phyloP scores from a whole-genome alignment of 2,888 invertebrate genomes.

The Salticus scenicus region DNA sequence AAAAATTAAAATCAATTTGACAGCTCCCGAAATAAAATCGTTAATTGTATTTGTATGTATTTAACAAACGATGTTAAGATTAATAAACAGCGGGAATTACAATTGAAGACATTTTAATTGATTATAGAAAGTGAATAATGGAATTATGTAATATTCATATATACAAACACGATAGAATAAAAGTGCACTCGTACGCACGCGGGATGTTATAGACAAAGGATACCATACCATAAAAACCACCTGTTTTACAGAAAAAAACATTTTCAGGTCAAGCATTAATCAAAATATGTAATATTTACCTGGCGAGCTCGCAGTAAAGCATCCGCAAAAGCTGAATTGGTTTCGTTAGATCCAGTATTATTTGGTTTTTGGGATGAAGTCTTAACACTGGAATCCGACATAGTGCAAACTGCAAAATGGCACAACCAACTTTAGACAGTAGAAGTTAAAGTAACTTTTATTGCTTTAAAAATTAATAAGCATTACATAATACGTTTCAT shows the following conservation, averaged over 20 bases:
- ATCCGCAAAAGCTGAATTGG: constrained; percentile 71
- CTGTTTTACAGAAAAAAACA: constrained; percentile 12
- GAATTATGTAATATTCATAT: too few relatives aligned
- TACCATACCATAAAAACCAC: constrained; percentile 32
- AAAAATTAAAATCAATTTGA: too few relatives aligned
- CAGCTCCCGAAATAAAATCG: too few relatives aligned
- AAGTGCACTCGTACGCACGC: neutral
- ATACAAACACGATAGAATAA: too few relatives aligned
- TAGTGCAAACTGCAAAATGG: constrained; percentile 70
- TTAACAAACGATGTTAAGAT: too few relatives aligned
- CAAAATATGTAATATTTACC: constrained; percentile 62
- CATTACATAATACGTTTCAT: too few relatives aligned
- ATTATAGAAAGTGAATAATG: too few relatives aligned
- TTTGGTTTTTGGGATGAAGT: constrained; percentile 68
- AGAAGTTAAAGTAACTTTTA: constrained; percentile 40
- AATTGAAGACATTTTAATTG: too few relatives aligned
- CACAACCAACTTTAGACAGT: constrained; percentile 47
- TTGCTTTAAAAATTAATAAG: too few relatives aligned
- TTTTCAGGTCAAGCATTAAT: neutral
- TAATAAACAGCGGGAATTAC: too few relatives aligned
- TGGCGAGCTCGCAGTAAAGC: constrained; percentile 71
- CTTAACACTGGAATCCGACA: constrained; percentile 69
- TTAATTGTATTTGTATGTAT: too few relatives aligned
- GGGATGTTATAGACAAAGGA: neutral
- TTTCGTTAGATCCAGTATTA: constrained; percentile 63